These are phyloP conservation scores for Dasyprocta punctata DNA, from an alignment of 2,113 vertebrate species.

Conservation along the genomic window DNA sequence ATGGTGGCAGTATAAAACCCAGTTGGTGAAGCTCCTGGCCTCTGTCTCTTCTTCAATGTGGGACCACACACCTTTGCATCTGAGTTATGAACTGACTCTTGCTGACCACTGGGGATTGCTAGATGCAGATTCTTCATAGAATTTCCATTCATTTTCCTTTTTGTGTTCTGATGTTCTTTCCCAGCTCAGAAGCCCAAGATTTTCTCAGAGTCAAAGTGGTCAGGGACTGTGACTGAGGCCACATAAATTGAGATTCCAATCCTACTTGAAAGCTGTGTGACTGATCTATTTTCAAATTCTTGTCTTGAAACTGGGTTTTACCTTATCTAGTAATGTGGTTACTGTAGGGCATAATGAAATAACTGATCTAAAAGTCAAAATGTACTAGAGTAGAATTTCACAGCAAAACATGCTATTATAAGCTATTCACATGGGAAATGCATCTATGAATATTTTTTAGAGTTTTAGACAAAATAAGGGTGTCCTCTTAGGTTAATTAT, in stretches of 20 bases:
- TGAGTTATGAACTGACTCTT: not conserved
- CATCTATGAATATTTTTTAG: conserved; percentile 35
- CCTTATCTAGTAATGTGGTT: not conserved
- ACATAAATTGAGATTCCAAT: not conserved
- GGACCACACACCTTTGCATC: not conserved
- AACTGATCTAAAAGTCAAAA: conserved; percentile 31
- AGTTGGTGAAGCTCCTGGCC: not conserved
- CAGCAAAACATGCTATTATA: not conserved
- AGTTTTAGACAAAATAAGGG: conserved; percentile 60
- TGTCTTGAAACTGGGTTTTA: not conserved
- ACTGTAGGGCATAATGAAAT: not conserved
- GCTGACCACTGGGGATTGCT: not conserved
- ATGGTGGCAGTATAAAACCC: not conserved
- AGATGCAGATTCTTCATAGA: not conserved
- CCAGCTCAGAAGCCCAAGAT: not conserved
- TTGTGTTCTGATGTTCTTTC: not conserved
- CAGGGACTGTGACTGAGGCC: not conserved
- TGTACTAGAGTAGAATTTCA: not conserved
- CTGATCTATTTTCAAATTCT: not conserved
- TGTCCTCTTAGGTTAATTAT: conserved; percentile 45
- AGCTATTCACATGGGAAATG: not conserved
- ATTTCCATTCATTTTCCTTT: not conserved
- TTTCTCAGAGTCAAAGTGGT: not conserved
- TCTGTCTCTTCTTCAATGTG: not conserved
- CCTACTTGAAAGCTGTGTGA: conserved; percentile 2